A percentile compares a stretch with the other conserved stretches of the same genome.
phyloP scores from a whole-genome alignment of 2,797 vertebrate species.

The Lerista edwardsae region DNA sequence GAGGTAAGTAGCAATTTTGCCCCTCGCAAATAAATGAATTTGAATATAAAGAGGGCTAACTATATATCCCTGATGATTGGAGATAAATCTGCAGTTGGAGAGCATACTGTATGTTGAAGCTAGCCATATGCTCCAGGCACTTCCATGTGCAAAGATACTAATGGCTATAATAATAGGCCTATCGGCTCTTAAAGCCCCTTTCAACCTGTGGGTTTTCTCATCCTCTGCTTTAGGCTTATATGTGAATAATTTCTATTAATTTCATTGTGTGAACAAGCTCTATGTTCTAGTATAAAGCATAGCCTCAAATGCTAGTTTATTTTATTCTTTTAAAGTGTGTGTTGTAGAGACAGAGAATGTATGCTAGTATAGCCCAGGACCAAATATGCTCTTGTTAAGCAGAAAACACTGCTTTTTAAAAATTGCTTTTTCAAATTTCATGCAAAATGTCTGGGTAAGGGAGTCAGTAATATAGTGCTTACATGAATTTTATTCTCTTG shows the following conservation, averaged over 20 bases:
- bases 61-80: not conserved
- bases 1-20: too few species aligned
- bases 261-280: not conserved
- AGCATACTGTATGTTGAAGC: not conserved
- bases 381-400: not conserved
- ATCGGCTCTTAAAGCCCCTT: not conserved
- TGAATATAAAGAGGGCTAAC: too few species aligned
- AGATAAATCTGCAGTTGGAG: not conserved
- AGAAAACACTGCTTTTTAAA: conserved; percentile 54
- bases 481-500: conserved; percentile 35
- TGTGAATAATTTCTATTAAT: not conserved
- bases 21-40: too few species aligned
- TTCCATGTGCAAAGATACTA: not conserved
- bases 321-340: conserved; percentile 70
- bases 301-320: conserved; percentile 58
- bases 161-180: too few species aligned
- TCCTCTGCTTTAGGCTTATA: not conserved
- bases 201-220: not conserved
- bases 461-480: conserved; percentile 53
- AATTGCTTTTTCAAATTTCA: conserved; percentile 55
- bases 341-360: conserved; percentile 71
- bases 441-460: conserved; percentile 57
- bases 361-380: conserved; percentile 48
- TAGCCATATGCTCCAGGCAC: not conserved
- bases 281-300: conserved; percentile 61